These are phyloP conservation scores for Leptinotarsa lineolata DNA, from an alignment of 1,140 invertebrate genomes.

Conservation along the genomic window DNA sequence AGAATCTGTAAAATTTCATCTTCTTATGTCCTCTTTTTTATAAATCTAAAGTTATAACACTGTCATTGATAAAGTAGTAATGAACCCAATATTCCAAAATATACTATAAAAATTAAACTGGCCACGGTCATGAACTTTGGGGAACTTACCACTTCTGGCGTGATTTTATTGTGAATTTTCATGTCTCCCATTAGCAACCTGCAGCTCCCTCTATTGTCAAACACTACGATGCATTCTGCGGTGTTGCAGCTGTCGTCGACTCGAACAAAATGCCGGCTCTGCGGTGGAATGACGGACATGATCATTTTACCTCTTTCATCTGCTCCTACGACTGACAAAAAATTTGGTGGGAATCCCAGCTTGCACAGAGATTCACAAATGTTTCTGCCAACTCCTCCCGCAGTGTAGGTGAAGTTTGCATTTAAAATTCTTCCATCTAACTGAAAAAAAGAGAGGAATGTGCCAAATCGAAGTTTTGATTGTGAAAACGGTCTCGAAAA, in stretches of 20 bases:
- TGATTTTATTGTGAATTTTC: slow-evolving; percentile 76
- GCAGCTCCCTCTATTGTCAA: slow-evolving; percentile 76
- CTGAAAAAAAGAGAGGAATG: slow-evolving; percentile 57
- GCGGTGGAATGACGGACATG: slow-evolving; percentile 50
- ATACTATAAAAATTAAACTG: no score
- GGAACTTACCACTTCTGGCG: slow-evolving; percentile 62
- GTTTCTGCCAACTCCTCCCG: slow-evolving; percentile 90
- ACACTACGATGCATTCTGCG: slow-evolving; percentile 74
- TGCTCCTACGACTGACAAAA: slow-evolving; percentile 82
- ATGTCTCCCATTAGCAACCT: slow-evolving; percentile 82
- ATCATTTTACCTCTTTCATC: slow-evolving; percentile 66
- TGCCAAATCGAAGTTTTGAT: no score
- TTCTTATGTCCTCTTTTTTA: no score
- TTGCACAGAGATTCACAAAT: slow-evolving; percentile 82
- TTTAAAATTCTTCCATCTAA: slow-evolving; percentile 78
- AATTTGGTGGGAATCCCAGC: slow-evolving; percentile 67
- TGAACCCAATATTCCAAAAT: no score
- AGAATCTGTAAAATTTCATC: slow-evolving; percentile 57
- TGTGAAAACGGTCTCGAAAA: no score
- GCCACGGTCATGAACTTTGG: not conserved
- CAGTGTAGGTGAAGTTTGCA: slow-evolving; percentile 65
- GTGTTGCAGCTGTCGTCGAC: slow-evolving; percentile 58
- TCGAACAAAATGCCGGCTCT: slow-evolving; percentile 41
- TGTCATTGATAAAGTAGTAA: no score
- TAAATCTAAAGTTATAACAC: no score